Evolutionary conservation across 2,113 vertebrate genomes (phyloP).

Genomic region (Eudyptes chrysolophus): DNA sequence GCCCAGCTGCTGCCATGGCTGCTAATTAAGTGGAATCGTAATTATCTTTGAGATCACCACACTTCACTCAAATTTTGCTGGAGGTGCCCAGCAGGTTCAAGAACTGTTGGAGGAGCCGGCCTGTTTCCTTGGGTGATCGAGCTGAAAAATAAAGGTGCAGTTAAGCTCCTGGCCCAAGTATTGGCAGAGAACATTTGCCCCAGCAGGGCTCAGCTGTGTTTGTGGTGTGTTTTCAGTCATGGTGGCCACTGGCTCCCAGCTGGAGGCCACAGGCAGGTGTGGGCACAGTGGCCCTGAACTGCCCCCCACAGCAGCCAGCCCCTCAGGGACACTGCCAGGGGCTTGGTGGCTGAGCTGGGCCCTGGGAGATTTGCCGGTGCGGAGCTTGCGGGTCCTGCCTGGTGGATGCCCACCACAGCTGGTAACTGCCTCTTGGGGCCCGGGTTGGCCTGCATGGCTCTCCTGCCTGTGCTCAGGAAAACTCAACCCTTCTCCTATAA

Average conservation of each 20-base stretch:
- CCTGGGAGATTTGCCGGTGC: accelerated
- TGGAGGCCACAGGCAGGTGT: background rate
- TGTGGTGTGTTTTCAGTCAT: background rate
- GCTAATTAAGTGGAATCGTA: background rate
- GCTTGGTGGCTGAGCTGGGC: background rate
- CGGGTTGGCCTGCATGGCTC: accelerated
- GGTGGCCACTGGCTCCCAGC: background rate
- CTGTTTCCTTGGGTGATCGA: background rate
- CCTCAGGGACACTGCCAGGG: background rate
- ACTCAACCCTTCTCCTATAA: background rate
- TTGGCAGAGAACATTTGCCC: too few species aligned
- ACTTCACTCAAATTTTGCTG: background rate
- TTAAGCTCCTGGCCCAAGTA: background rate
- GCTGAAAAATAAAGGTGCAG: background rate
- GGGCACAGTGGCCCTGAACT: background rate
- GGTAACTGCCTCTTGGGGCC: background rate
- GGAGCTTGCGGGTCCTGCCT: background rate
- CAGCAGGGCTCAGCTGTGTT: background rate
- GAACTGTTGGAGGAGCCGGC: background rate
- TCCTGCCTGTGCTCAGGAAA: background rate
- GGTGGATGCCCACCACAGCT: background rate
- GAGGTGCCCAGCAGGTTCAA: background rate
- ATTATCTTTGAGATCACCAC: background rate
- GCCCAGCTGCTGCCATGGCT: background rate
- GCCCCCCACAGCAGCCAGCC: too few species aligned